A percentile compares a stretch with the other conserved stretches of the same genome.
phyloP scores from a whole-genome alignment of 2,888 invertebrate genomes.

The Pseudococcus jackbeardsleyi region DNA sequence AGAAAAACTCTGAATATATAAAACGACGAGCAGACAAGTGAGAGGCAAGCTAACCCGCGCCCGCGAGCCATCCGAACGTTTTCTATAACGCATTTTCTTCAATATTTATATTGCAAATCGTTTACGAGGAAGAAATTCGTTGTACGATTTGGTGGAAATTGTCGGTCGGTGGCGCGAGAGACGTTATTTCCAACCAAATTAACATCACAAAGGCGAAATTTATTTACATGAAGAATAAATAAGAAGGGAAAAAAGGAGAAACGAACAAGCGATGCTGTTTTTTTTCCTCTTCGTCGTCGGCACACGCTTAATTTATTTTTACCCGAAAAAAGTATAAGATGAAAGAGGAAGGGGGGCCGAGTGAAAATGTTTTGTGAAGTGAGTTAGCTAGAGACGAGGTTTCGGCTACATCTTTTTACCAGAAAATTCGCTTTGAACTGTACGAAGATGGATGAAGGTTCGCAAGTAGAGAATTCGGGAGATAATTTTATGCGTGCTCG shows the following conservation, averaged over 20 bases:
- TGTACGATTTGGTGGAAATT: neutral
- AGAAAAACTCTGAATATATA: neutral
- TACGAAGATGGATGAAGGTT: constrained; percentile 8
- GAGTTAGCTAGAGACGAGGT: neutral
- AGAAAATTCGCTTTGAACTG: neutral
- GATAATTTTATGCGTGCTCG: constrained; percentile 24
- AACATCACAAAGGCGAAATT: constrained; percentile 35
- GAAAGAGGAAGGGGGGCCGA: neutral
- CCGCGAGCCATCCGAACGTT: neutral
- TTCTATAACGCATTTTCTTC: neutral
- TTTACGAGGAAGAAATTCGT: constrained; percentile 4
- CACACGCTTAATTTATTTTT: constrained; percentile 24
- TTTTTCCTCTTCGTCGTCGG: neutral
- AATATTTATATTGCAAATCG: constrained; percentile 24
- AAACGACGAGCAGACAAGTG: neutral
- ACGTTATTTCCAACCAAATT: constrained; percentile 30
- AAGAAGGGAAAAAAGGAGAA: neutral
- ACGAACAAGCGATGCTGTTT: constrained; percentile 8
- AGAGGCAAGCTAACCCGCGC: neutral
- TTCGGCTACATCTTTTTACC: constrained; percentile 10
- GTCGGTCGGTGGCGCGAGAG: neutral
- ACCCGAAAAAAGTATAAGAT: neutral
- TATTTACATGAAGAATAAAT: constrained; percentile 25
- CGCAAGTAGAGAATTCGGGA: neutral
- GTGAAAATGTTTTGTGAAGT: constrained; percentile 8